Conservation (phyloP, 2,888 invertebrate genomes). For the Odontocolon sp. region DNA sequence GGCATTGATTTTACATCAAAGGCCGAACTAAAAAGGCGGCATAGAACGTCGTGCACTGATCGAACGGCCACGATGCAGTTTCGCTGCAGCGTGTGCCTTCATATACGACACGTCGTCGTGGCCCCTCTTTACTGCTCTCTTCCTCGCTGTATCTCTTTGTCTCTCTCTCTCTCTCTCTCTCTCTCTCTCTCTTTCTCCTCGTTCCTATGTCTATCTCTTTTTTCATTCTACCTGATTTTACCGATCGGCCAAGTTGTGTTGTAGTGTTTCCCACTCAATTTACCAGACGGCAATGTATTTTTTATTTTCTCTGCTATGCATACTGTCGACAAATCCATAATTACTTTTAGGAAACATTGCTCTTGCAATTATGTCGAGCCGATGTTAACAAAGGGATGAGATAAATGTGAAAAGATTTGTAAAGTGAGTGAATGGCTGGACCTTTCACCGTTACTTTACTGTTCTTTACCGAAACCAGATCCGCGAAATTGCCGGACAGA, state of each 20-base stretch:
- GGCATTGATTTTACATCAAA: conserved; percentile 81
- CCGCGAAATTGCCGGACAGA: conserved; percentile 73
- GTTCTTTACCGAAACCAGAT: conserved; percentile 66
- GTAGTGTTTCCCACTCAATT: conserved; percentile 26
- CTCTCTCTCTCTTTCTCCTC: not conserved
- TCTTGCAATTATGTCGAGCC: not conserved
- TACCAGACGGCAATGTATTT: conserved; percentile 41
- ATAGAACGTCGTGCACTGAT: conserved; percentile 77
- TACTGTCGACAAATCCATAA: conserved; percentile 44
- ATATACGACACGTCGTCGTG: conserved; percentile 61
- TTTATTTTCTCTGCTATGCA: conserved; percentile 46
- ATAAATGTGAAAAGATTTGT: conserved; percentile 41
- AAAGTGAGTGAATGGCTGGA: conserved; percentile 28
- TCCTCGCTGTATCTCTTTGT: conserved; percentile 50
- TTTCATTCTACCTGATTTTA: conserved; percentile 52
- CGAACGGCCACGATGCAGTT: conserved; percentile 76
- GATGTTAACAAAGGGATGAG: not conserved
- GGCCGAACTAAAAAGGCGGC: conserved; percentile 78
- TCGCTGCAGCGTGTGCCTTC: conserved; percentile 68
- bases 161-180: conserved; percentile 57
- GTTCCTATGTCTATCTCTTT: conserved; percentile 48
- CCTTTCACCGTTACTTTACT: conserved; percentile 57
- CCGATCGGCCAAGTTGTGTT: conserved; percentile 51
- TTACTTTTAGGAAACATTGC: conserved; percentile 46
- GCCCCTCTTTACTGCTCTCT: conserved; percentile 58